These are phyloP conservation scores for Iphiclides podalirius DNA, from an alignment of 2,888 invertebrate genomes.

Conservation along the genomic window DNA sequence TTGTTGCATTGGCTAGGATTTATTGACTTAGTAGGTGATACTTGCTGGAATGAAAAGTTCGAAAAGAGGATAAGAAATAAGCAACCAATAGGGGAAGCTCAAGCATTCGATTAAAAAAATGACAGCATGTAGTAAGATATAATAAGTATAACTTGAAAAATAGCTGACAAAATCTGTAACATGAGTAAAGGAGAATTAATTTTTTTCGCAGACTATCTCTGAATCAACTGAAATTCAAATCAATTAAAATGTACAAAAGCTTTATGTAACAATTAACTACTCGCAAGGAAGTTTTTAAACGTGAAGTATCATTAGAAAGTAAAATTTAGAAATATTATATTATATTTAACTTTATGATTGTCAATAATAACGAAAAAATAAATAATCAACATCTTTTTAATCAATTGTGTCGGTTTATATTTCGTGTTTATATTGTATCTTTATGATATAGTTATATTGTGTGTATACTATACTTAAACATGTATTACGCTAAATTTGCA, in stretches of 20 bases:
- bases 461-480: too few species aligned
- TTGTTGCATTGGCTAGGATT: constrained; percentile 68
- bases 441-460: too few species aligned
- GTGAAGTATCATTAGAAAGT: background rate
- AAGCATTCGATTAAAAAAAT: constrained; percentile 48
- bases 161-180: constrained; percentile 17
- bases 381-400: too few species aligned
- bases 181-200: constrained; percentile 19
- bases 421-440: too few species aligned
- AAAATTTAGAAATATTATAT: too few species aligned
- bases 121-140: constrained; percentile 32
- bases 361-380: too few species aligned
- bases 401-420: too few species aligned
- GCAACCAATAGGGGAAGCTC: constrained; percentile 52
- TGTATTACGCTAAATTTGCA: too few species aligned
- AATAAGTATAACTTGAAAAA: constrained; percentile 15
- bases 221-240: too few species aligned
- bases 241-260: too few species aligned
- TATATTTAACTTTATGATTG: too few species aligned
- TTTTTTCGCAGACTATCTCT: too few species aligned
- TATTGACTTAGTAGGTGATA: constrained; percentile 79
- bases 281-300: background rate
- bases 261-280: constrained; percentile 27
- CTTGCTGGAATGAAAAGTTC: constrained; percentile 77
- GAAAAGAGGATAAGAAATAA: constrained; percentile 60